phyloP scores from a whole-genome alignment of 2,888 invertebrate genomes.

The Myopa tessellatipennis region DNA sequence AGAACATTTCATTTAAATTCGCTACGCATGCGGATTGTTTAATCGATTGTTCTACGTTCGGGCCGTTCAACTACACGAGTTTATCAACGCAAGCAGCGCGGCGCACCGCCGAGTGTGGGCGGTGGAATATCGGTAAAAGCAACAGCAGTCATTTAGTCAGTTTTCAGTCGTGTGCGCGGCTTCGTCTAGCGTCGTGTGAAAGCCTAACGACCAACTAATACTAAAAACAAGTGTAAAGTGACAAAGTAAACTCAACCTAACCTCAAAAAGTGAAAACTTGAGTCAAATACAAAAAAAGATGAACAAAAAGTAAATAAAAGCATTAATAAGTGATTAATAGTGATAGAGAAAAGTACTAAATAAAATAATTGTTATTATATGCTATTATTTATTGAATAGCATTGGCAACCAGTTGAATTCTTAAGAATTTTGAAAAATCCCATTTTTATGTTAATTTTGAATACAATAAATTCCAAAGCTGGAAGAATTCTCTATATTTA shows the following conservation, averaged over 20 bases:
- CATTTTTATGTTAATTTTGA: not conserved
- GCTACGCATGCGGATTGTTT: not conserved
- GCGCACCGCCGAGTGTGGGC: not conserved
- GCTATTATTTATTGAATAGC: no score
- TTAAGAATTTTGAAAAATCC: not conserved
- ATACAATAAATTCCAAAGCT: not conserved
- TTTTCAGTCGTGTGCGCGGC: not conserved
- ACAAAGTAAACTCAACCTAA: constrained; percentile 12
- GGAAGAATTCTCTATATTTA: not conserved
- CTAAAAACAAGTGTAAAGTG: not conserved
- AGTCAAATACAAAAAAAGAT: not conserved
- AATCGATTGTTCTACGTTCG: constrained; percentile 8
- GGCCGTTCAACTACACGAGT: not conserved
- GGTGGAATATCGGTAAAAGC: constrained; percentile 20
- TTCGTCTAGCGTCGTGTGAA: not conserved
- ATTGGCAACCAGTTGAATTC: no score
- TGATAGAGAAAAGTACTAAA: no score
- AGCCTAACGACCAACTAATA: not conserved
- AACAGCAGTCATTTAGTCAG: constrained; percentile 15
- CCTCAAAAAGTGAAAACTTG: constrained; percentile 17
- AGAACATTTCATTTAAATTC: not conserved
- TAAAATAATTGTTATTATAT: no score
- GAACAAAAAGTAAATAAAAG: not conserved
- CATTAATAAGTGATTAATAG: no score
- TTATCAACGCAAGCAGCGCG: not conserved